Evolutionary conservation across 2,113 vertebrate genomes (phyloP), one percentile per base, ranked within the genome.

Genomic region (Garra rufa): DNA sequence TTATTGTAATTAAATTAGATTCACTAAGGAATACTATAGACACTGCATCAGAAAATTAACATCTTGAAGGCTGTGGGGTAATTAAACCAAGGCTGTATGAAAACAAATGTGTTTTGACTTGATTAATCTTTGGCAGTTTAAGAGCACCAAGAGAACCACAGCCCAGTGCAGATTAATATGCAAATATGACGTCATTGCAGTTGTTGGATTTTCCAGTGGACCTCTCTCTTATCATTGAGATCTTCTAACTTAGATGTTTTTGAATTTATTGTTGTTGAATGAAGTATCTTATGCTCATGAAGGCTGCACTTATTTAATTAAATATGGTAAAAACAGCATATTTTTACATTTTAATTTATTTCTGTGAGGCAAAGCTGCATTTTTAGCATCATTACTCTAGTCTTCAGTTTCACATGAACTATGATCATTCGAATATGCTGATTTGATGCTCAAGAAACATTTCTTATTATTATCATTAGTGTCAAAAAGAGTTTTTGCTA

Each of bases 61-160:
- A 80, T 67, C 59, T 26, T 80, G 24, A 21, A 43, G n/a, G 38
- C 55, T 63, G 55, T 44, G 76, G 76, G 55, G 76, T 44, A 79
- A 79, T 79, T 79, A 79, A 78, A 79, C 14, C 38, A 24, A 38
- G 28, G 10, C 34, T 57, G 17, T 59, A 59, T 59, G 75, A 77
- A 77, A 77, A 59, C 52, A 77, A 78, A 78, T 78, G n/a, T 24
- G 6, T 44, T 59, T 43, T 79, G 76, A 79, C 38, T 44, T 79
- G 76, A 79, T 78, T 78, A 10, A 79, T 63, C 76, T 79, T 79
- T 79, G 38, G 38, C 55, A 61, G 57, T 26, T 79, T 79, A 79
- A 26, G 9, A 61, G 8, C 55, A 77, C 34, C 38, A 7, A 44
- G 55, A 79, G 76, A 79, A 63, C 13, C 76, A 44, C n/a, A 73